A percentile compares a stretch with the other conserved stretches of the same genome.
phyloP scores from a whole-genome alignment of 2,113 vertebrate species.

The Pelvicachromis taeniatus region DNA sequence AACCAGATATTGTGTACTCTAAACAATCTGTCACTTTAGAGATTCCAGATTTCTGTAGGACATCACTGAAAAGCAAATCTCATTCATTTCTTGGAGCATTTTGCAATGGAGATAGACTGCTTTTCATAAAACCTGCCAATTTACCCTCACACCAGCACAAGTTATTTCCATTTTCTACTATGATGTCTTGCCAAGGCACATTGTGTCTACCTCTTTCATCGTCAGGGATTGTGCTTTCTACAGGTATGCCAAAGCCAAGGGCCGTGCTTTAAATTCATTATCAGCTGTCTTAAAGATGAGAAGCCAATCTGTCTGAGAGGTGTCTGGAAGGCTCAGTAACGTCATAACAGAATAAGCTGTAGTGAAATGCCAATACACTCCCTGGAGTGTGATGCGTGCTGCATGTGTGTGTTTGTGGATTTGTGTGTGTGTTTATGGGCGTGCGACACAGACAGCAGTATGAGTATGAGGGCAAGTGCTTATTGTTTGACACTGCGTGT shows the following conservation, averaged over 20 bases:
- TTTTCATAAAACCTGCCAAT: slow-evolving; percentile 55
- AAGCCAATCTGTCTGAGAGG: slow-evolving; percentile 72
- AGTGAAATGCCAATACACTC: slow-evolving; percentile 54
- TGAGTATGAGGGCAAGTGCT: neutral
- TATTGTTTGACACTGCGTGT: slow-evolving; percentile 14
- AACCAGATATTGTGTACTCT: slow-evolving; percentile 9
- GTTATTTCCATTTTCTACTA: slow-evolving; percentile 52
- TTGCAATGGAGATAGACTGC: neutral
- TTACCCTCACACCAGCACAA: slow-evolving; percentile 28
- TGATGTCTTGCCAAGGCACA: slow-evolving; percentile 54
- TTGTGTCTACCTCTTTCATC: slow-evolving; percentile 52
- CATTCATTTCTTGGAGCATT: slow-evolving; percentile 5
- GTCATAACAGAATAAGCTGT: slow-evolving; percentile 56
- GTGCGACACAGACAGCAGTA: neutral
- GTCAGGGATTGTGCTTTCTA: slow-evolving; percentile 51
- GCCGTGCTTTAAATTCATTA: slow-evolving; percentile 68
- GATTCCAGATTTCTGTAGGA: neutral
- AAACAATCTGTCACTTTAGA: neutral
- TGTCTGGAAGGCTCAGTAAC: slow-evolving; percentile 52
- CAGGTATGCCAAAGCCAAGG: slow-evolving; percentile 60
- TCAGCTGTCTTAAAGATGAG: slow-evolving; percentile 67
- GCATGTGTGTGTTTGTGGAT: slow-evolving; percentile 4
- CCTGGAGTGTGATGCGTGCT: slow-evolving; percentile 19
- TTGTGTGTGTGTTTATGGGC: neutral
- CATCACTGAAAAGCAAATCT: slow-evolving; percentile 16